phyloP scores from a whole-genome alignment of 2,797 vertebrate species.

The Thunnus albacares region DNA sequence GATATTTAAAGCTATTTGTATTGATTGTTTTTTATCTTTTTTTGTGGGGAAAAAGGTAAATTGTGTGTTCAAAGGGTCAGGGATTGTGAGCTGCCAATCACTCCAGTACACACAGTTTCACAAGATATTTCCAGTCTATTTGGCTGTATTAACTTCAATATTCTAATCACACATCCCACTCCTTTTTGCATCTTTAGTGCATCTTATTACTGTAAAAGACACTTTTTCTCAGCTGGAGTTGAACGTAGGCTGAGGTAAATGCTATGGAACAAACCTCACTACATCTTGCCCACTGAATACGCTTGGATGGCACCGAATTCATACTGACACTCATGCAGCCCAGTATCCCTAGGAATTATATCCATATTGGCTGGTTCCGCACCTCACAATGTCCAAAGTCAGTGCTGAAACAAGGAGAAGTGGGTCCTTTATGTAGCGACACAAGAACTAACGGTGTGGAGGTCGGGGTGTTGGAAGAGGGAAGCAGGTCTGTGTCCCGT shows the following conservation, averaged over 20 bases:
- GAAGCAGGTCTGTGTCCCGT: too few species aligned
- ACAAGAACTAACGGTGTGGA: too few species aligned
- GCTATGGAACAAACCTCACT: neutral
- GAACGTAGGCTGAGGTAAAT: conserved; percentile 11
- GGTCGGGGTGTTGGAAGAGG: too few species aligned
- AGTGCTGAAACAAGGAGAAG: neutral
- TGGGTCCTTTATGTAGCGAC: neutral
- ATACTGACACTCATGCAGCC: neutral
- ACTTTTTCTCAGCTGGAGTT: neutral
- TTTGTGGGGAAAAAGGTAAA: too few species aligned
- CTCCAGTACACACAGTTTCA: neutral
- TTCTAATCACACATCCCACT: neutral
- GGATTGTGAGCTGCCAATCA: neutral
- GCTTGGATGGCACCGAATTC: neutral
- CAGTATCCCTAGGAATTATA: neutral
- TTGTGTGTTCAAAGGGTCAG: neutral
- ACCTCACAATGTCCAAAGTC: neutral
- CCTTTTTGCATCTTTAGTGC: neutral
- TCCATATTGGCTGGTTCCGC: neutral
- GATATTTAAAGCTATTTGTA: too few species aligned
- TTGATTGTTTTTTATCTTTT: too few species aligned
- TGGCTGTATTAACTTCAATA: neutral
- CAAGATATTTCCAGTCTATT: conserved; percentile 2
- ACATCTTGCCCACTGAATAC: conserved; percentile 2
- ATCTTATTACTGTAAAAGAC: conserved; percentile 1